Percentiles rank a stretch among this genome's conserved stretches.
phyloP scores from a whole-genome alignment of 2,113 vertebrate species.

The Thunnus thynnus region DNA sequence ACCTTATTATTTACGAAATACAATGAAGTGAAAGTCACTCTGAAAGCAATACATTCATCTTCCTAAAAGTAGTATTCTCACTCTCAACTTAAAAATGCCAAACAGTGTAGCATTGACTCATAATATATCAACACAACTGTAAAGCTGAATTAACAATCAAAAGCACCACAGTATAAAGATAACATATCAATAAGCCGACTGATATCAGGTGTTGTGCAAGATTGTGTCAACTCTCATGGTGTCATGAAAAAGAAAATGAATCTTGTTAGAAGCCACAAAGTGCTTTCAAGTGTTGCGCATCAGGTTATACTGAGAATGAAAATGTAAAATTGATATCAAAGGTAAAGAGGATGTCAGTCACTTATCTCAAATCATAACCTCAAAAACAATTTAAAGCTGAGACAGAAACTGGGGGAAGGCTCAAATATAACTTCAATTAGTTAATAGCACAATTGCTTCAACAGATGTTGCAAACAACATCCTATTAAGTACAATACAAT shows the following conservation, averaged over 20 bases:
- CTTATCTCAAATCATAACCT: not conserved
- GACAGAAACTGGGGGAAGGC: too few species aligned
- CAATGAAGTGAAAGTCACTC: conserved; percentile 64
- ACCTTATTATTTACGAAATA: conserved; percentile 40
- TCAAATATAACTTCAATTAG: too few species aligned
- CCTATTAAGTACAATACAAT: too few species aligned
- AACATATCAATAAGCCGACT: not conserved
- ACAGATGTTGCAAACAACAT: too few species aligned
- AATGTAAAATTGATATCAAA: not conserved
- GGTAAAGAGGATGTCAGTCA: not conserved
- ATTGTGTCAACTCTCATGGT: not conserved
- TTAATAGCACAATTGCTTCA: too few species aligned
- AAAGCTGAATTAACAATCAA: not conserved
- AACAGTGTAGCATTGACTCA: conserved; percentile 35
- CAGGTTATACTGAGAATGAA: not conserved
- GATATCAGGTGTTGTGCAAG: not conserved
- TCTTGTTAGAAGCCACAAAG: conserved; percentile 2
- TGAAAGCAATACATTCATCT: conserved; percentile 49
- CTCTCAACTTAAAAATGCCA: not conserved
- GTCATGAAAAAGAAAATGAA: conserved; percentile 48
- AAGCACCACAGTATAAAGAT: conserved; percentile 8
- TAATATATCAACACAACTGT: conserved; percentile 1
- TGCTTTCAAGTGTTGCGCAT: not conserved
- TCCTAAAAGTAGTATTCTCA: conserved; percentile 40
- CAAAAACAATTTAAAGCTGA: too few species aligned